Evolutionary conservation across 1,140 invertebrate species (phyloP).

Genomic region (Campoletis sonorensis): DNA sequence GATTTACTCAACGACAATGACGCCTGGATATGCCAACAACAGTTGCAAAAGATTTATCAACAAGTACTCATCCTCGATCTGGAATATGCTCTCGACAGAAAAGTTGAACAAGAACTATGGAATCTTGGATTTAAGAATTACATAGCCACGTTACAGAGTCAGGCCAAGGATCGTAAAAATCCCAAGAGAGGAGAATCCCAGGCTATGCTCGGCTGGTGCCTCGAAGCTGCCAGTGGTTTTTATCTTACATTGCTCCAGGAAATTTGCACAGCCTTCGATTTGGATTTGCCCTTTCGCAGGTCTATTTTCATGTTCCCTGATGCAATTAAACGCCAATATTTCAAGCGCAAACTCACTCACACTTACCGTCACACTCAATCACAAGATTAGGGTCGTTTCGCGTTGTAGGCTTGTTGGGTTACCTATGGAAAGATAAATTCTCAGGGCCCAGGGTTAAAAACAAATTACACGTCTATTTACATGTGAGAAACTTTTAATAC

Average conservation of each 20-base stretch:
- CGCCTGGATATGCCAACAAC: slow-evolving; percentile 80
- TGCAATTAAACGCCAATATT: too few species aligned
- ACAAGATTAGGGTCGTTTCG: too few species aligned
- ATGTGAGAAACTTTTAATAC: too few species aligned
- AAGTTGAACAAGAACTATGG: slow-evolving; percentile 93
- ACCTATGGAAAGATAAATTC: too few species aligned
- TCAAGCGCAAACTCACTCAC: too few species aligned
- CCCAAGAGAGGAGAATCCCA: slow-evolving; percentile 84
- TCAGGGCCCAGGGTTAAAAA: too few species aligned
- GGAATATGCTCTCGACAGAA: slow-evolving; percentile 92
- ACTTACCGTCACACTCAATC: too few species aligned
- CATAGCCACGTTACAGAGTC: slow-evolving; percentile 86
- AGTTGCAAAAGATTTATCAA: slow-evolving; percentile 87
- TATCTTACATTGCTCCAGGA: slow-evolving; percentile 89
- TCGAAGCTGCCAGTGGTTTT: slow-evolving; percentile 90
- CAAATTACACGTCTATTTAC: too few species aligned
- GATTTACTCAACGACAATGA: slow-evolving; percentile 80
- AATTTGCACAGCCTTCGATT: slow-evolving; percentile 87
- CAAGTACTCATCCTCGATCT: slow-evolving; percentile 88
- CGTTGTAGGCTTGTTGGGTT: too few species aligned
- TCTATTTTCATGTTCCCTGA: slow-evolving; percentile 57
- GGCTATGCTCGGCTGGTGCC: slow-evolving; percentile 85
- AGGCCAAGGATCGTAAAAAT: slow-evolving; percentile 88
- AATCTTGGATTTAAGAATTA: slow-evolving; percentile 93
- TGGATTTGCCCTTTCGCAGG: slow-evolving; percentile 87